phyloP scores from a whole-genome alignment of 2,797 vertebrate genomes.

The Hozukius guyotensis region DNA sequence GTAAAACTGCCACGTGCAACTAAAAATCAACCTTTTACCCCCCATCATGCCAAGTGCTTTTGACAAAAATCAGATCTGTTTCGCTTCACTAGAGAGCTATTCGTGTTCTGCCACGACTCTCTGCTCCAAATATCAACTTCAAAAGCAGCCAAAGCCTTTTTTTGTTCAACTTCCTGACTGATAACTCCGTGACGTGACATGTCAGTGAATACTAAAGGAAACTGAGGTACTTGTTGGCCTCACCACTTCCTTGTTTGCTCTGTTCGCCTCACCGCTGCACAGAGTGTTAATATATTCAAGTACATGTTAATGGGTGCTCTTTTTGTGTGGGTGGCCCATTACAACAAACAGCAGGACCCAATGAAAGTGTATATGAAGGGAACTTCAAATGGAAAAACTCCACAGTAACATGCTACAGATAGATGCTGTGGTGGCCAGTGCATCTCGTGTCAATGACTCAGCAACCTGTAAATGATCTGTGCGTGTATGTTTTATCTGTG shows the following conservation, averaged over 20 bases:
- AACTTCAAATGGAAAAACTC: not conserved
- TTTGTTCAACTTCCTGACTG: not conserved
- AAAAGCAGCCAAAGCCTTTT: constrained; percentile 2
- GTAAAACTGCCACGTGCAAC: not conserved
- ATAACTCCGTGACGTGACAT: constrained; percentile 3
- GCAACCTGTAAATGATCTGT: not conserved
- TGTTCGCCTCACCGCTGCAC: not conserved
- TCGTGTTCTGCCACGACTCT: not conserved
- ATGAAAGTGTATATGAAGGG: not conserved
- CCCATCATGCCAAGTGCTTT: not conserved
- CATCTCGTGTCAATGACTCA: not conserved
- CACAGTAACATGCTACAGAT: not conserved
- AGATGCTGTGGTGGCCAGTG: not conserved
- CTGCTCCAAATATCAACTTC: not conserved
- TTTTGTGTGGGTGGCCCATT: not conserved
- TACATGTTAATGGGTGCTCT: not conserved
- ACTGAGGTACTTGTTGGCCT: not conserved
- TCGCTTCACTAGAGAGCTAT: not conserved
- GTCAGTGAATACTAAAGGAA: not conserved
- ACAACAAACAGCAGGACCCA: not conserved
- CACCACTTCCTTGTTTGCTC: constrained; percentile 29
- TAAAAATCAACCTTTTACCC: not conserved
- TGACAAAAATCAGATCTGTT: not conserved
- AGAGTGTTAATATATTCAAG: not conserved
- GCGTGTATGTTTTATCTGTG: not conserved